Conservation (phyloP, 2,797 vertebrate genomes). For the Myioborus miniatus region DNA sequence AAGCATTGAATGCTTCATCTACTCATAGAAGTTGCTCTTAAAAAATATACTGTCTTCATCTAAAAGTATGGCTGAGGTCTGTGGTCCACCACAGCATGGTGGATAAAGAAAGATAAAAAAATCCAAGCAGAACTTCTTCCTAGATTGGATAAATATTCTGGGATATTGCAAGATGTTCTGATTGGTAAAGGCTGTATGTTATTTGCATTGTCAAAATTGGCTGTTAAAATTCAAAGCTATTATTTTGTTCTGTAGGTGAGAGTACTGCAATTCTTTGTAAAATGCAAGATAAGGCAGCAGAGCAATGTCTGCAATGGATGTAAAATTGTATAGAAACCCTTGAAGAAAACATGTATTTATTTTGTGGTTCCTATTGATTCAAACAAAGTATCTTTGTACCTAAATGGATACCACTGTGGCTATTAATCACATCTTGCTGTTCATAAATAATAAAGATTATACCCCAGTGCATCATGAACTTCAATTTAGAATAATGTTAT, state of each 20-base stretch:
- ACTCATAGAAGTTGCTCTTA: neutral
- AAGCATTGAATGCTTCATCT: neutral
- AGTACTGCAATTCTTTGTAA: neutral
- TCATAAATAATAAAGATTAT: neutral
- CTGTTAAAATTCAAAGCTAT: neutral
- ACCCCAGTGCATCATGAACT: neutral
- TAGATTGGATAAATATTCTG: neutral
- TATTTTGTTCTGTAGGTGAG: neutral
- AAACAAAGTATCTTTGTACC: neutral
- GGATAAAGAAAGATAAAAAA: neutral
- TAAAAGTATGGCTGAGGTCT: neutral
- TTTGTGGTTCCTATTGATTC: neutral
- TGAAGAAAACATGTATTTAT: neutral
- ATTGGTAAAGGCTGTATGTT: neutral
- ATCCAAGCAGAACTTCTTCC: neutral
- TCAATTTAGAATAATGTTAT: neutral
- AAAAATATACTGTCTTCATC: neutral
- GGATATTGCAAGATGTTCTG: neutral
- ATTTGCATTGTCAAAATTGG: neutral
- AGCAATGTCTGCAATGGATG: neutral
- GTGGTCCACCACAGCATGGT: neutral
- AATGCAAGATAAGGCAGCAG: neutral
- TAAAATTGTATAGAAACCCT: neutral
- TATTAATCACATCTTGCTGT: neutral
- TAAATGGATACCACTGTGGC: neutral